Evolutionary conservation across 2,113 vertebrate genomes (phyloP), one percentile per base, ranked within the genome.

Genomic region (Crocuta crocuta): DNA sequence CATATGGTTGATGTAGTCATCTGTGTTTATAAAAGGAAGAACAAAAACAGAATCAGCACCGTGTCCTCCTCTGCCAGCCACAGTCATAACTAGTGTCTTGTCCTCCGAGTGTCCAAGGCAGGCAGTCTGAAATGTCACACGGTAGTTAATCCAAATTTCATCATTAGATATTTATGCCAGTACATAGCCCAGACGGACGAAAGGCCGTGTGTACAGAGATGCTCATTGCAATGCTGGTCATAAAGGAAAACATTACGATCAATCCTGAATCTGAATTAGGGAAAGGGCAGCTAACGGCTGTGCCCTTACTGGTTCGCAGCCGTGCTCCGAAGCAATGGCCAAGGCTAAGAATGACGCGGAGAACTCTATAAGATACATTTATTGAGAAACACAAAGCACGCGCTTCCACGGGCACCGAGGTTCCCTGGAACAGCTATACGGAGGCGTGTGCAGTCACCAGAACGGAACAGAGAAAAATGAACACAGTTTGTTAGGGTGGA

Each of bases 391-490:
- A 74, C 53, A 61, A 78, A 94, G 16, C 10, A 1, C 48, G 33
- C 2, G 6, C n/a, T 48, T 85, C 58, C 50, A 8, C 28, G 2
- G 4, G 45, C 28, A 31, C 76, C 89, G 3, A 0, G 7, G 39
- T 43, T 53, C 0, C n/a, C 82, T 16, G 78, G 35, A 24, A 17
- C 13, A 7, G 28, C 5, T 5, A 0, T 45, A 21, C 23, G 0
- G 7, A 10, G 0, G 33, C 33, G 1, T 4, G 53, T 0, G 0
- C 16, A 2, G 0, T 2, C 23, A 82, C 66, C 73, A 66, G 78
- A 19, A 85, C 23, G 50, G 10, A 66, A 35, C 58, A 35, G 35
- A 43, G 58, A 91, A 71, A 55, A 70, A 48, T 2, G 65, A 58
- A 19, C 21, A 11, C 70, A 19, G 0, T 70, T 53, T 88, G 76